Percentiles rank a stretch among this genome's conserved stretches.
Conservation (phyloP, 2,888 invertebrate species). For the Eupithecia exiguata region DNA sequence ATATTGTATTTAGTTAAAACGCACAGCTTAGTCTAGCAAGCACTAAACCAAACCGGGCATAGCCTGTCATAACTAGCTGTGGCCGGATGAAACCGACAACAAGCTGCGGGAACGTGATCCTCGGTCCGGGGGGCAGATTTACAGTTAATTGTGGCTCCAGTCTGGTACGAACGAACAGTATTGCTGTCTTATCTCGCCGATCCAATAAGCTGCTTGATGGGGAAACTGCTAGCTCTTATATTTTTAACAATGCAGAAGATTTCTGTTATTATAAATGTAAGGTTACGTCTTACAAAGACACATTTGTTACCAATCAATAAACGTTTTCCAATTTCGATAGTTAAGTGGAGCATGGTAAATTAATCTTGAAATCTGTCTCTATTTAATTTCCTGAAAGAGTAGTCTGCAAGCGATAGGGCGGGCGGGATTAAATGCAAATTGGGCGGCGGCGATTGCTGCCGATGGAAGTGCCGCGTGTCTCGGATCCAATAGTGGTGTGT, state of each 20-base stretch:
- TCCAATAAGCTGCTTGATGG: constrained; percentile 10
- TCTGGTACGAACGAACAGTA: constrained; percentile 10
- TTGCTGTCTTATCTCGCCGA: constrained; percentile 9
- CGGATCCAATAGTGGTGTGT: constrained; percentile 20
- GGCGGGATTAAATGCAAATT: constrained; percentile 36
- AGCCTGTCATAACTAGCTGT: constrained; percentile 11
- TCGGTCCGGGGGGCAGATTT: constrained; percentile 24
- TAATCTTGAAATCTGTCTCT: constrained; percentile 4
- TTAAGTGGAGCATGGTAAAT: neutral
- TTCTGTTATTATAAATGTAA: neutral
- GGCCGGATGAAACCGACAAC: constrained; percentile 16
- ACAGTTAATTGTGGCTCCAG: constrained; percentile 27
- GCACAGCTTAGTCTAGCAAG: neutral
- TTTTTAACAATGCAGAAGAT: neutral
- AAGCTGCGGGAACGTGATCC: constrained; percentile 29
- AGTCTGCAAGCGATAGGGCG: constrained; percentile 10
- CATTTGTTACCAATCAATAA: neutral
- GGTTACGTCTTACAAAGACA: neutral
- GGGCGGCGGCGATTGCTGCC: constrained; percentile 23
- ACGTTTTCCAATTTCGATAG: neutral
- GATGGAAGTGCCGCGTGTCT: constrained; percentile 26
- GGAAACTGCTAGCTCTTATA: constrained; percentile 3
- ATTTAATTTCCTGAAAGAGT: constrained; percentile 30
- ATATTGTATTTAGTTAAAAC: neutral
- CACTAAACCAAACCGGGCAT: constrained; percentile 13